Percentiles rank a stretch among this genome's conserved stretches.
phyloP scores from a whole-genome alignment of 2,113 vertebrate species.

The Alethe castanea region DNA sequence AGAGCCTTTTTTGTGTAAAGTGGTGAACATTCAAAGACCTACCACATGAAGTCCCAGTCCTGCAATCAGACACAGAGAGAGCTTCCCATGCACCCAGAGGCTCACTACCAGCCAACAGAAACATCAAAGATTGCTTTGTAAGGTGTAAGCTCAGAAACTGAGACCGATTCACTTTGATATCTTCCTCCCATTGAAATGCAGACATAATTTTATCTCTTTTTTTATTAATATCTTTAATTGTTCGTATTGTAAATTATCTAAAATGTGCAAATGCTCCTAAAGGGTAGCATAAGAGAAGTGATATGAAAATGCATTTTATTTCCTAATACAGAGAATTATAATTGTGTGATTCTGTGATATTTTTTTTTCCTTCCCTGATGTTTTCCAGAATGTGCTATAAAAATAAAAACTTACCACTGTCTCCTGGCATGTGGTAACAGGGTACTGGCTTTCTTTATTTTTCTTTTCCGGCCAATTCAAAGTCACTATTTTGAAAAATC shows the following conservation, averaged over 20 bases:
- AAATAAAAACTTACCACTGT: conserved; percentile 67
- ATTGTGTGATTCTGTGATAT: conserved; percentile 27
- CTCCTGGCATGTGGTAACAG: conserved; percentile 57
- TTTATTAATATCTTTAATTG: neutral
- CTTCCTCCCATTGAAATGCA: neutral
- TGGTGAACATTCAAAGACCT: conserved; percentile 40
- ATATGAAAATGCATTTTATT: conserved; percentile 29
- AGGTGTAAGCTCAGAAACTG: neutral
- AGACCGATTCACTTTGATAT: neutral
- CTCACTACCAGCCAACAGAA: neutral
- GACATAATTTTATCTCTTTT: neutral
- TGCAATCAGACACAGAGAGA: neutral
- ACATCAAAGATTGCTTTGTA: conserved; percentile 5
- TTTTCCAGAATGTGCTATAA: conserved; percentile 65
- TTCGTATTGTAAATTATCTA: neutral
- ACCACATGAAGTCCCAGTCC: conserved; percentile 26
- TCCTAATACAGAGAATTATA: conserved; percentile 46
- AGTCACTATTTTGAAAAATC: conserved; percentile 64
- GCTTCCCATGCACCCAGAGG: neutral
- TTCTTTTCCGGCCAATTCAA: conserved; percentile 56
- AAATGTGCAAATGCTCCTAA: neutral
- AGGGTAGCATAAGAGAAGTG: neutral
- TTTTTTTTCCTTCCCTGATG: conserved; percentile 42
- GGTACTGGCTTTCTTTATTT: conserved; percentile 59
- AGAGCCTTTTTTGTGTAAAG: conserved; percentile 11